Conservation (phyloP, 2,797 vertebrate genomes). For the Yasuhikotakia modesta region DNA sequence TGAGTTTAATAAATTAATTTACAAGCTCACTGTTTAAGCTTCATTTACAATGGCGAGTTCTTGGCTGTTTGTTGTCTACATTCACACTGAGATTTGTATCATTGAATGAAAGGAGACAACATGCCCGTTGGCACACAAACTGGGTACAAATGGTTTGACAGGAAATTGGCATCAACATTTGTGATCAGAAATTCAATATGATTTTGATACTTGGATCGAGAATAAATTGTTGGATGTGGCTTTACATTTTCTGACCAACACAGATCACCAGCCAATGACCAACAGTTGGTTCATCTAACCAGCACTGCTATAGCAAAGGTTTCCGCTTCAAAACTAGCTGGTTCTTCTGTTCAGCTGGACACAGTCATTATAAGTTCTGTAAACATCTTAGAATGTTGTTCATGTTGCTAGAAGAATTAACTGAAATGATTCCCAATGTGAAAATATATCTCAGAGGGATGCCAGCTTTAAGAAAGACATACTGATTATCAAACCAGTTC, state of each 20-base stretch:
- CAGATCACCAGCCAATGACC: conserved; percentile 17
- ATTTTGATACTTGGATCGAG: conserved; percentile 3
- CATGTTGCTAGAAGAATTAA: background rate
- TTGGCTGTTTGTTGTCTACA: background rate
- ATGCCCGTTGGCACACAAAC: no score
- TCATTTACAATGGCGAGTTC: background rate
- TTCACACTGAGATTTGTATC: background rate
- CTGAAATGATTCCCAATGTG: background rate
- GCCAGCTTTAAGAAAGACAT: conserved; percentile 8
- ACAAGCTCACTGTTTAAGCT: background rate
- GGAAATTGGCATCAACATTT: no score
- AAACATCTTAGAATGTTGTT: background rate
- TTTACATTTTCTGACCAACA: conserved; percentile 1
- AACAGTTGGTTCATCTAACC: background rate
- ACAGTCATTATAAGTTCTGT: background rate
- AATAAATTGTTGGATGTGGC: conserved; percentile 37
- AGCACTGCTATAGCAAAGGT: background rate
- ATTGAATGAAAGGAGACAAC: background rate
- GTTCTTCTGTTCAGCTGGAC: no score
- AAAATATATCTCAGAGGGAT: background rate
- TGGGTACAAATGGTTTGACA: no score
- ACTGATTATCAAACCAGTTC: conserved; percentile 32
- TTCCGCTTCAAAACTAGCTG: background rate
- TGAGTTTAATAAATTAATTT: background rate
- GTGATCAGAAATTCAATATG: conserved; percentile 1